Base-by-base conservation (phyloP, 2,888 invertebrate species). In the Pogonocherus hispidulus region DNA sequence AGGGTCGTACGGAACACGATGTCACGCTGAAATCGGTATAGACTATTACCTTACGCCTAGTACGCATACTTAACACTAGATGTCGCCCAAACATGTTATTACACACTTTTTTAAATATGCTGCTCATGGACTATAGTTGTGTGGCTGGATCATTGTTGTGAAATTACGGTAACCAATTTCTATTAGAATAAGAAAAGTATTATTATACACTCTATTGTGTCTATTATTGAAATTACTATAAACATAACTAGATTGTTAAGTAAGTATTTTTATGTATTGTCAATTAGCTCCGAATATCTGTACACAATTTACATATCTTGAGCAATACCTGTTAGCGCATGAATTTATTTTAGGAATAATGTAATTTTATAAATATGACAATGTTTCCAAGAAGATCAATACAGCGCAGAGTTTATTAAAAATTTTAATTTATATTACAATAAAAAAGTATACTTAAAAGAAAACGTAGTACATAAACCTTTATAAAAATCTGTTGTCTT, bases 321-420 rank as follows among this genome's bases (percentile, higher is more conserved):
- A 57, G 47, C 59, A 59, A 59, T 59, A 59, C 27, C 19, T 59
- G 35, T 59, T 59, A 59, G 32, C 19, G n/a, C 41, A 20, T 57
- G n/a, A 57, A 27, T 8, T 54, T 8, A 9, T 37, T 59, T 35
- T 47, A 44, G 19, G 23, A 47, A 59, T 20, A 19, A 22, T 27
- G 9, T 59, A 47, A 18, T 47, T 47, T n/a, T 8, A 32, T 23
- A 59, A 41, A 14, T 46, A n/a, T 14, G 19, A 23, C 47, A 23
- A 47, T 47, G 59, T 59, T 59, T 47, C 16, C 20, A 32, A 32
- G 18, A 16, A n/a, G 16, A 32, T 16, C 1, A 9, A 5, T 27
- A 5, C 8, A 27, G 8, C 3, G 8, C n/a, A n/a, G n/a, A n/a
- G n/a, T n/a, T n/a, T n/a, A n/a, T n/a, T n/a, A n/a, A n/a, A n/a